These are phyloP conservation scores for Dione juno DNA, from an alignment of 2,888 invertebrate genomes.

Conservation along the genomic window DNA sequence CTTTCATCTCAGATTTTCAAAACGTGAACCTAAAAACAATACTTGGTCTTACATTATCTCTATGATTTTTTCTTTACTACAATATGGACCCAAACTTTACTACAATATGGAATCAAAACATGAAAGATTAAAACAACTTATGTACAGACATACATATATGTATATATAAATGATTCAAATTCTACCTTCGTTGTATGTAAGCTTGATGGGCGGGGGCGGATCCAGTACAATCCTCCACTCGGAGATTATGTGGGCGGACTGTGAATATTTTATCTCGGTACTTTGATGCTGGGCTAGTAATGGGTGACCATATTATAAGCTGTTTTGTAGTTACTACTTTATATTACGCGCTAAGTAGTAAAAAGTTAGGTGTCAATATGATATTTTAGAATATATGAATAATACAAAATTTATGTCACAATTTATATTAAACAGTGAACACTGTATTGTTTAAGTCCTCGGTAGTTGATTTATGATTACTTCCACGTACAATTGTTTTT, in stretches of 20 bases:
- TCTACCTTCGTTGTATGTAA: slow-evolving; percentile 25
- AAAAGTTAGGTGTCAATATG: background rate
- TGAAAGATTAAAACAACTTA: background rate
- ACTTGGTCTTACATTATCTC: background rate
- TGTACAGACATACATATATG: background rate
- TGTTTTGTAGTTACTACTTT: slow-evolving; percentile 8
- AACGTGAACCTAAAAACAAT: too few relatives aligned
- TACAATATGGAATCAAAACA: background rate
- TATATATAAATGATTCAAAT: slow-evolving; percentile 24
- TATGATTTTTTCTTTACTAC: background rate
- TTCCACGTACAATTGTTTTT: too few relatives aligned
- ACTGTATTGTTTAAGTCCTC: too few relatives aligned
- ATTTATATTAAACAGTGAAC: too few relatives aligned
- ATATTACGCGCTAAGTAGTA: background rate
- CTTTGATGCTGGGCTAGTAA: slow-evolving; percentile 56
- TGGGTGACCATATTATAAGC: slow-evolving; percentile 49
- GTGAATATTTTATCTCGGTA: slow-evolving; percentile 73
- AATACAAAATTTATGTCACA: too few relatives aligned
- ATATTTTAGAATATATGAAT: too few relatives aligned
- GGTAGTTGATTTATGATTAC: too few relatives aligned
- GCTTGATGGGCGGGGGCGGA: slow-evolving; percentile 68
- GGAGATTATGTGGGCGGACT: slow-evolving; percentile 69
- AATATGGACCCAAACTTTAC: background rate
- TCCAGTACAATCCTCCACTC: slow-evolving; percentile 66
- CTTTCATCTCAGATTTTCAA: too few relatives aligned